phyloP scores from a whole-genome alignment of 1,140 invertebrate genomes.

The Ridgeia piscesae region DNA sequence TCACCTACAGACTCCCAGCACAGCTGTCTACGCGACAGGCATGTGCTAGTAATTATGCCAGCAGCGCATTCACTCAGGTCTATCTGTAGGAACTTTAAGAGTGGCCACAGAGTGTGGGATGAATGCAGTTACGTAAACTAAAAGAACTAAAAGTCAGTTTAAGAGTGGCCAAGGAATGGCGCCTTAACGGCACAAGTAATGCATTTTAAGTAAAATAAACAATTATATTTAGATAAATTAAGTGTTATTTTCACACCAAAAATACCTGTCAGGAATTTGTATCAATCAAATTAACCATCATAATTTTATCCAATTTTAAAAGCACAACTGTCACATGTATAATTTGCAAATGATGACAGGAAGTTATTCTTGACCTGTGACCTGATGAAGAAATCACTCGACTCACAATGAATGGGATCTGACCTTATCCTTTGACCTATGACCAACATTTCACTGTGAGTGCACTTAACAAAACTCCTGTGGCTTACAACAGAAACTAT shows the following conservation, averaged over 20 bases:
- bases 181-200: not conserved
- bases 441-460: no score
- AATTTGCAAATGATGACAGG: no score
- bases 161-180: no score
- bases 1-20: not conserved
- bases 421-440: no score
- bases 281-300: not conserved
- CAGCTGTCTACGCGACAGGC: not conserved
- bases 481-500: no score
- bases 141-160: no score
- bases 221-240: not conserved
- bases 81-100: not conserved
- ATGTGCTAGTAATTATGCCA: not conserved
- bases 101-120: not conserved
- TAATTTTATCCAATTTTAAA: not conserved
- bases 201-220: not conserved
- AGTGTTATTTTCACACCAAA: not conserved
- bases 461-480: no score
- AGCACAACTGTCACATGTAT: no score
- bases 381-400: no score
- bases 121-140: not conserved
- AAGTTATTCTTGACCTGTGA: no score
- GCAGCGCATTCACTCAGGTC: not conserved
- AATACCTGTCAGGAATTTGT: not conserved
- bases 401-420: no score